phyloP scores from a whole-genome alignment of 2,113 vertebrate species.

The Forbesichthys agassizii region DNA sequence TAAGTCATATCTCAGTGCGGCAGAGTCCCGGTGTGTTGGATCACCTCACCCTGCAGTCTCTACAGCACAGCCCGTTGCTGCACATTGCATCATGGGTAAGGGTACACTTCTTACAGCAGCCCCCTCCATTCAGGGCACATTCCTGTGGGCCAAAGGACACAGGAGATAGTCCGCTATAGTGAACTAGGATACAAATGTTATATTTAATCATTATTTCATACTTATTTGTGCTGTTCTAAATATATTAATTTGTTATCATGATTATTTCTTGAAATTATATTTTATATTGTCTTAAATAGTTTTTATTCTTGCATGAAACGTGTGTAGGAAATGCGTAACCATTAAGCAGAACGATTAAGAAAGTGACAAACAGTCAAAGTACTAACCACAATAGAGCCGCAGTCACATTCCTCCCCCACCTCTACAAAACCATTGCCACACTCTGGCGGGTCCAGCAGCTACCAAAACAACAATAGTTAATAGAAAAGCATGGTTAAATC shows the following conservation, averaged over 20 bases:
- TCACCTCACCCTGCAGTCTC: conserved; percentile 86
- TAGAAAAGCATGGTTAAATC: background rate
- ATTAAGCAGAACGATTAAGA: background rate
- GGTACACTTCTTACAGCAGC: conserved; percentile 97
- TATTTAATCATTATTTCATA: no score
- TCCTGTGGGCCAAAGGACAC: conserved; percentile 74
- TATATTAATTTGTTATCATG: no score
- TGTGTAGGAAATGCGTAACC: no score
- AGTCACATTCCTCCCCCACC: conserved; percentile 93
- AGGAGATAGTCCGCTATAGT: background rate
- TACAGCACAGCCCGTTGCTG: conserved; percentile 93
- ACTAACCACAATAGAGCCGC: conserved; percentile 88
- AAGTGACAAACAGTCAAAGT: background rate
- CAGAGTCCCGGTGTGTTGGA: background rate
- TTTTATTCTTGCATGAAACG: no score
- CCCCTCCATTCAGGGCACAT: conserved; percentile 84
- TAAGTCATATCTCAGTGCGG: background rate
- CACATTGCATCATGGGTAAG: conserved; percentile 97
- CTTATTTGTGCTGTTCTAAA: no score
- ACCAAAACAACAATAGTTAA: background rate
- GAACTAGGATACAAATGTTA: no score
- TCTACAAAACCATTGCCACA: conserved; percentile 97
- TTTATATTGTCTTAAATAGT: no score
- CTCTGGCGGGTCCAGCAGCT: conserved; percentile 91
- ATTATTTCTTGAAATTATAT: no score